phyloP scores from a whole-genome alignment of 2,113 vertebrate species.

The Lota lota region DNA sequence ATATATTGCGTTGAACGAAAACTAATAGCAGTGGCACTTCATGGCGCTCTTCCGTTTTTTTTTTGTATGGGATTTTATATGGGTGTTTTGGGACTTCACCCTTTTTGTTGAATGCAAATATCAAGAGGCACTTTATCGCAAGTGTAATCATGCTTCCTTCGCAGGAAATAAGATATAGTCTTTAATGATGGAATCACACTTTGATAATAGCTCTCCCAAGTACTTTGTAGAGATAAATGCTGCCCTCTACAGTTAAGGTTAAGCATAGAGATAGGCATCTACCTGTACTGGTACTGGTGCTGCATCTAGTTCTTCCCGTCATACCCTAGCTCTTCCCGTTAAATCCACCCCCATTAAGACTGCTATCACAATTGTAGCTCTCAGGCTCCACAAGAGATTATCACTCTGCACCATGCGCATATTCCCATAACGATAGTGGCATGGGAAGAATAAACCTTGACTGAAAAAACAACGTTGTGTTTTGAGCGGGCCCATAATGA shows the following conservation, averaged over 20 bases:
- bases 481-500: conserved; percentile 1
- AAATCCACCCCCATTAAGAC: background rate
- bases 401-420: background rate
- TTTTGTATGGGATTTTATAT: too few species aligned
- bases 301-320: background rate
- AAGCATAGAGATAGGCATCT: background rate
- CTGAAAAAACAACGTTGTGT: background rate
- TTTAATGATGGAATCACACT: too few species aligned
- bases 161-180: too few species aligned
- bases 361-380: too few species aligned
- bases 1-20: too few species aligned
- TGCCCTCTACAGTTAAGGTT: background rate
- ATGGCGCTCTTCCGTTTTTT: too few species aligned
- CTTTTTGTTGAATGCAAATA: too few species aligned
- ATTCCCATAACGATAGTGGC: conserved; percentile 6
- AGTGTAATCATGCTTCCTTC: too few species aligned
- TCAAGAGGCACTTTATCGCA: too few species aligned
- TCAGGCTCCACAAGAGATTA: background rate
- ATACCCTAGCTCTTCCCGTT: background rate
- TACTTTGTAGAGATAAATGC: background rate
- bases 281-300: background rate
- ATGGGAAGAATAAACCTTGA: background rate
- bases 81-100: too few species aligned
- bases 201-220: background rate
- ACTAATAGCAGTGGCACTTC: too few species aligned